phyloP scores from a whole-genome alignment of 30 jellyfish, hydroid and myxozoan genomes.

The Cassiopea xamachana region DNA sequence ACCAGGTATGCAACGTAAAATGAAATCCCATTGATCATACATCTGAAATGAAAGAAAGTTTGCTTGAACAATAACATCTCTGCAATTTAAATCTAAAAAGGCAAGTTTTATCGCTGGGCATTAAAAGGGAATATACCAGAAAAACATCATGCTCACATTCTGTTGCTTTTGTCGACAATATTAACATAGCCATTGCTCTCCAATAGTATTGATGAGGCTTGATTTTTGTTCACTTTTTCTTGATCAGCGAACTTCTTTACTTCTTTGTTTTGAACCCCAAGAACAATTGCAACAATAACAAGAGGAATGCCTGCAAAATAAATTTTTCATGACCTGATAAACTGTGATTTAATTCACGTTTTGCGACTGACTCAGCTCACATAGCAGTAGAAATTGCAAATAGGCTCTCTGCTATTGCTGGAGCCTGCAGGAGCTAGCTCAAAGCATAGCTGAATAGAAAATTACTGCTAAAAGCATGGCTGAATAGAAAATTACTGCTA shows the following conservation, averaged over 20 bases:
- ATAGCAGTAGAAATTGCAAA: too few species aligned
- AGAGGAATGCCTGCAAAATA: slow-evolving; percentile 35
- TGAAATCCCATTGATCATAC: slow-evolving; percentile 48
- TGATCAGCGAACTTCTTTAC: slow-evolving; percentile 15
- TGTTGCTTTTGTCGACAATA: slow-evolving; percentile 3
- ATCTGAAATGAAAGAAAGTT: slow-evolving; percentile 5
- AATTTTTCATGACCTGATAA: neutral
- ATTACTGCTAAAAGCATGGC: too few species aligned
- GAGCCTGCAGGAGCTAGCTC: too few species aligned
- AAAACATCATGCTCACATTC: slow-evolving; percentile 19
- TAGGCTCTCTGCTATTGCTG: too few species aligned
- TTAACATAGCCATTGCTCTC: slow-evolving; percentile 23
- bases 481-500: too few species aligned
- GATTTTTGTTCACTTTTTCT: neutral
- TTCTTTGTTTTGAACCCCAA: slow-evolving; percentile 18
- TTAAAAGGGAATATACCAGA: neutral
- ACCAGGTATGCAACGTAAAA: slow-evolving; percentile 48
- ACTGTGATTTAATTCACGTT: too few species aligned
- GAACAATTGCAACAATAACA: slow-evolving; percentile 31
- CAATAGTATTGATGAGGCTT: neutral
- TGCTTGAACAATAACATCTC: neutral
- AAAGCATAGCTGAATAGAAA: too few species aligned
- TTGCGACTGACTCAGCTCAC: too few species aligned
- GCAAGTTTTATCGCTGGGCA: neutral
- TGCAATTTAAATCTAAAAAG: neutral